Conservation (phyloP, 2,797 vertebrate genomes). For the Xyrichtys novacula region DNA sequence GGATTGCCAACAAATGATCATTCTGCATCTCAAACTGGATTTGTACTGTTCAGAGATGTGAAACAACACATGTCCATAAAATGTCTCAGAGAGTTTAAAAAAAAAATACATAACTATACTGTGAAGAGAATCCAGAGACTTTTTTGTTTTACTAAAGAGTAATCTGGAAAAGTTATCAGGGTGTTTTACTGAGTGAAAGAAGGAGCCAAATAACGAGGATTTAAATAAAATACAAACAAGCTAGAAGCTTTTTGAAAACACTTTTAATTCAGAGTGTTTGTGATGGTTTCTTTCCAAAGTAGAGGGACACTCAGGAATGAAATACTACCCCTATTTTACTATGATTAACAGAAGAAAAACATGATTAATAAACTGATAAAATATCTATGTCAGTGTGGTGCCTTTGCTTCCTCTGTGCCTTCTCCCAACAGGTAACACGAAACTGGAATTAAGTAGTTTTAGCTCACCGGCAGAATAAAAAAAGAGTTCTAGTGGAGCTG, state of each 20-base stretch:
- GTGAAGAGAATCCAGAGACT: no score
- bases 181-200: background rate
- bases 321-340: background rate
- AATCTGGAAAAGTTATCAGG: background rate
- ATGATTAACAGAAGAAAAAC: background rate
- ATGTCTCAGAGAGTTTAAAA: no score
- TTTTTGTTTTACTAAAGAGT: background rate
- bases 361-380: background rate
- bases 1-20: background rate
- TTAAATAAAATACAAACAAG: background rate
- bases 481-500: background rate
- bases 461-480: background rate
- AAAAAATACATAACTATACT: no score
- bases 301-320: background rate
- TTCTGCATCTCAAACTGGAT: no score
- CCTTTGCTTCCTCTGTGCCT: conserved; percentile 36
- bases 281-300: background rate
- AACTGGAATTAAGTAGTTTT: background rate
- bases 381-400: conserved; percentile 1
- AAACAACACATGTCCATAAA: background rate
- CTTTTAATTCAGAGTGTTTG: background rate
- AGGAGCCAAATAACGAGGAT: background rate
- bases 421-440: conserved; percentile 1
- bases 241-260: background rate
- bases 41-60: background rate